Evolutionary conservation across 2,113 vertebrate genomes (phyloP), one percentile per base, ranked within the genome.

Genomic region (Carassius gibelio): DNA sequence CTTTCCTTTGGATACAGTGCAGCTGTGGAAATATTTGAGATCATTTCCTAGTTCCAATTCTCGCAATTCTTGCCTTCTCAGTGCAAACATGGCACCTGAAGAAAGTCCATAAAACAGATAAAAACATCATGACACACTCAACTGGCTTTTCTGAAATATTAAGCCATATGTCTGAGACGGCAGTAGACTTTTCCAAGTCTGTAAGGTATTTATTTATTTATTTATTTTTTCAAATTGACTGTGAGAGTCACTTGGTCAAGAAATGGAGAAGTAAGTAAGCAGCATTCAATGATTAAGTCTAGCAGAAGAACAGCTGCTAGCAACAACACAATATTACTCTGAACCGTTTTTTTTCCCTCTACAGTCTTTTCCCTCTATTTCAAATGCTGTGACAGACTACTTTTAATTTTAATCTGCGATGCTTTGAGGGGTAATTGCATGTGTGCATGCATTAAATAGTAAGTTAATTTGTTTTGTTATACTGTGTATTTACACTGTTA

Each of bases 81-180:
- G 21, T 21, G 1, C 59, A 64, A 81, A 81, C 77, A 62, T 11
- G 1, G 42, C n/a, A 81, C 38, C 59, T 64, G 59, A 81, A 81
- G 36, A 81, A 81, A 81, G 45, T 55, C 80, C 23, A 81, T 81
- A 81, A 81, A 81, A 68, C 62, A 81, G 78, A 66, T 66, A 66
- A 66, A 81, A 81, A 81, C 78, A 81, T 81, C 8, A 30, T 66
- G 42, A 81, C 61, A 81, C 23, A 7, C 55, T 62, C 19, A 62
- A 62, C 30, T 61, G 19, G 75, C 10, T 34, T n/a, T 36, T 61
- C 26, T 61, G 76, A 79, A 79, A 62, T 62, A 42, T 78, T 61
- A 10, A 61, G 26, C 30, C 76, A 55, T 52, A 52, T 76, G 75
- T 76, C 74, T 76, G 23, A 76, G 48, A 55, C 19, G 4, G 36